Conservation (phyloP, 2,888 invertebrate species). For the Archips crataeganus region DNA sequence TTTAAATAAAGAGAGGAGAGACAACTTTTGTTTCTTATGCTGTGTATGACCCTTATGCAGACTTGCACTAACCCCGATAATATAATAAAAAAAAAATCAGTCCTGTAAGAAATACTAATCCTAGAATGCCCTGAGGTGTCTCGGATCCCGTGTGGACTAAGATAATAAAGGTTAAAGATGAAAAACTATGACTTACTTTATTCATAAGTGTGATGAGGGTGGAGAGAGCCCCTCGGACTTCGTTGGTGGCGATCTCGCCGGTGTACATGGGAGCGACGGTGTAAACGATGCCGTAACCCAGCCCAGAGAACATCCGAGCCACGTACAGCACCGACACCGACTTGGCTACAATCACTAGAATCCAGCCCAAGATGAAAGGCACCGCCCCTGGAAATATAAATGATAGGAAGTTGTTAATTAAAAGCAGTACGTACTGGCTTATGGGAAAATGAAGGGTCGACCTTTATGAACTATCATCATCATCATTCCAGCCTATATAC, state of each 20-base stretch:
- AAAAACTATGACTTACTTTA: conserved; percentile 70
- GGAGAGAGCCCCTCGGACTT: conserved; percentile 87
- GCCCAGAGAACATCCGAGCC: conserved; percentile 87
- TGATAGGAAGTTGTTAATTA: neutral
- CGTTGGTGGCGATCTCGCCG: conserved; percentile 87
- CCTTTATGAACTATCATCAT: neutral
- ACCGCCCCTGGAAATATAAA: conserved; percentile 69
- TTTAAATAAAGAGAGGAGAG: too few species aligned
- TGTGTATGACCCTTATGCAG: too few species aligned
- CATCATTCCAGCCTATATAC: too few species aligned
- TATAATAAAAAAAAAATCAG: too few species aligned
- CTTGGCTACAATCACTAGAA: conserved; percentile 86
- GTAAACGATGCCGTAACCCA: conserved; percentile 87
- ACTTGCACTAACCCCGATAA: too few species aligned
- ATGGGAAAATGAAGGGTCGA: neutral
- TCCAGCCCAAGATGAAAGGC: conserved; percentile 88
- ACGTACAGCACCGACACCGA: conserved; percentile 85
- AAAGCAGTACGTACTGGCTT: neutral
- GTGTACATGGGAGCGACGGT: conserved; percentile 88
- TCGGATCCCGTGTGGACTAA: too few species aligned
- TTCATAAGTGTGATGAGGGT: conserved; percentile 86
- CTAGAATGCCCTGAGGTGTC: too few species aligned
- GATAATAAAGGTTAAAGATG: too few species aligned
- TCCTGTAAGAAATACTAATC: too few species aligned
- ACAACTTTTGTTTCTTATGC: too few species aligned